Evolutionary conservation across 2,113 vertebrate species (phyloP).

Genomic region (Silurus asotus): DNA sequence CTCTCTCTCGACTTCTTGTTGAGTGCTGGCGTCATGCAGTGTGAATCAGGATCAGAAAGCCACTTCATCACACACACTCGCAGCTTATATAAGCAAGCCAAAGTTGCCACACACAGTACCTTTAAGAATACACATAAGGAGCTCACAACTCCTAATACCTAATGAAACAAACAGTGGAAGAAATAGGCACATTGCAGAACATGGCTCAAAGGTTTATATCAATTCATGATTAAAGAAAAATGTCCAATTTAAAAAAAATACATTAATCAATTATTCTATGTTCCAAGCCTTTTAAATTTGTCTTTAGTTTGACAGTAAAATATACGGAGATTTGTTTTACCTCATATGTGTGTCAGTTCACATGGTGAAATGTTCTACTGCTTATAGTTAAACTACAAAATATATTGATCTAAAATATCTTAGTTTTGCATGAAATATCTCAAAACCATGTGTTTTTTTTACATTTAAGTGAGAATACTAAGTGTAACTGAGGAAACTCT

Average conservation of each 20-base stretch:
- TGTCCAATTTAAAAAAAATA: too few relatives aligned
- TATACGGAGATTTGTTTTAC: background rate
- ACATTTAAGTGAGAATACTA: background rate
- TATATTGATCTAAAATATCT: too few relatives aligned
- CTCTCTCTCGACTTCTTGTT: slow-evolving; percentile 25
- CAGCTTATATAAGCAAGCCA: slow-evolving; percentile 3
- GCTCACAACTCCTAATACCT: background rate
- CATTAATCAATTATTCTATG: too few relatives aligned
- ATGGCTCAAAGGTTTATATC: background rate
- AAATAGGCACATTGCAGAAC: background rate
- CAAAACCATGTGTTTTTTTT: background rate
- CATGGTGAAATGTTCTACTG: too few relatives aligned
- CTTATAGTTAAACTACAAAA: too few relatives aligned
- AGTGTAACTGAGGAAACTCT: too few relatives aligned
- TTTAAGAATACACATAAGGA: slow-evolving; percentile 6
- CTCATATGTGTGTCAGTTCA: background rate
- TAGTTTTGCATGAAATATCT: background rate
- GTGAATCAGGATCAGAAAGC: slow-evolving; percentile 45
- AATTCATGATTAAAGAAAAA: background rate
- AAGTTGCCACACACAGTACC: background rate
- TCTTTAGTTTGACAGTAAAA: background rate
- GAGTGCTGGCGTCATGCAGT: slow-evolving; percentile 52
- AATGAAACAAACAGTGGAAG: background rate
- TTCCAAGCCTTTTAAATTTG: background rate
- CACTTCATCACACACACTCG: slow-evolving; percentile 37